phyloP scores from a whole-genome alignment of 2,113 vertebrate species.

The Todiramphus saurophagus region DNA sequence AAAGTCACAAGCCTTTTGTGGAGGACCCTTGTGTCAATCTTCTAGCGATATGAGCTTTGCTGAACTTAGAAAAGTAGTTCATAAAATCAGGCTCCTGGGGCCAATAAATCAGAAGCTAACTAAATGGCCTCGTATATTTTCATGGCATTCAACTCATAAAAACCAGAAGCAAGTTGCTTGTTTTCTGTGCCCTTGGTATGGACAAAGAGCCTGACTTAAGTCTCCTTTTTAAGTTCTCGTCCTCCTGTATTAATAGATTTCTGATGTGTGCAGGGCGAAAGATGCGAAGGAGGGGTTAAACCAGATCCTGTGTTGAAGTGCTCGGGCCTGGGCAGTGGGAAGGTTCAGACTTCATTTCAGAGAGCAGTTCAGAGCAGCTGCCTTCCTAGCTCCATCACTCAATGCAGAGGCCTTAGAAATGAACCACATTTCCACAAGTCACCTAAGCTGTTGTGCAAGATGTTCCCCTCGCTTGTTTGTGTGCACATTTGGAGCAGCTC shows the following conservation, averaged over 20 bases:
- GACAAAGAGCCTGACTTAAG: not conserved
- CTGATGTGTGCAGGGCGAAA: not conserved
- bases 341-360: not conserved
- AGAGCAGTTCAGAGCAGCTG: not conserved
- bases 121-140: not conserved
- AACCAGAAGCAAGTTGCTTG: not conserved
- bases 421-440: not conserved
- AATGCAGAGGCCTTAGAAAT: rapidly evolving
- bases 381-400: not conserved
- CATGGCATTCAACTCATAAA: not conserved
- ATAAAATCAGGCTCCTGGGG: not conserved
- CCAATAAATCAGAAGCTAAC: not conserved
- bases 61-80: not conserved
- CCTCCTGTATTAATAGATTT: not conserved
- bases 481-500: not conserved
- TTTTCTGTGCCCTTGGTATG: not conserved
- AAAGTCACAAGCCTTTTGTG: not conserved
- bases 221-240: not conserved
- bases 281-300: not conserved
- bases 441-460: not conserved
- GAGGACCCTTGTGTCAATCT: not conserved
- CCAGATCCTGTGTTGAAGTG: not conserved
- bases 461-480: not conserved
- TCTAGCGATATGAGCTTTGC: not conserved
- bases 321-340: rapidly evolving